phyloP scores from a whole-genome alignment of 2,888 invertebrate genomes.

The Drosophila aldrichi region DNA sequence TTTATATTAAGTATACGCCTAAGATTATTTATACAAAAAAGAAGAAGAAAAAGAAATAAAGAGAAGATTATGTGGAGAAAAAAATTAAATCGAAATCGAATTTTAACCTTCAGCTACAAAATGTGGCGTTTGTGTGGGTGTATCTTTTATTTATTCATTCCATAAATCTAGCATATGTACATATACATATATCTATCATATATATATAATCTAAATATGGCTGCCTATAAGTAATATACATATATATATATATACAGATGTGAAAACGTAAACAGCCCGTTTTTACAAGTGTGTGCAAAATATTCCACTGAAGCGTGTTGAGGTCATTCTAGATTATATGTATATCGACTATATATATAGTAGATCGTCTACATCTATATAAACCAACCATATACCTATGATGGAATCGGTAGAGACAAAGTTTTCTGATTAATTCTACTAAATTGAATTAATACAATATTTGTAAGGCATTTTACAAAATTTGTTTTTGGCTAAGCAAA shows the following conservation, averaged over 20 bases:
- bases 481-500: constrained; percentile 9
- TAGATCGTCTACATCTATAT: constrained; percentile 5
- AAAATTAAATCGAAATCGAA: constrained; percentile 14
- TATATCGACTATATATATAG: constrained; percentile 11
- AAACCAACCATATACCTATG: constrained; percentile 8
- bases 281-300: constrained; percentile 53
- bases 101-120: constrained; percentile 53
- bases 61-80: constrained; percentile 52
- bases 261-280: constrained; percentile 57
- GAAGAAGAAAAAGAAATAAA: constrained; percentile 37
- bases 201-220: constrained; percentile 53
- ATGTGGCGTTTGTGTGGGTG: constrained; percentile 60
- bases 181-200: background rate
- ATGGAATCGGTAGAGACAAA: constrained; percentile 17
- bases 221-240: constrained; percentile 22
- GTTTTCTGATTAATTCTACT: constrained; percentile 16
- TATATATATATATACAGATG: constrained; percentile 8
- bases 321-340: constrained; percentile 57
- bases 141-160: constrained; percentile 56
- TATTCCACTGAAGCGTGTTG: constrained; percentile 66
- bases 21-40: constrained; percentile 77
- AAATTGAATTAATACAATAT: constrained; percentile 11
- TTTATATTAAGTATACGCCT: constrained; percentile 81
- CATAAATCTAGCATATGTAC: constrained; percentile 13
- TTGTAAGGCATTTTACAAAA: background rate